Conservation (phyloP, 2,888 invertebrate species). For the Acanthosepion pharaonis region DNA sequence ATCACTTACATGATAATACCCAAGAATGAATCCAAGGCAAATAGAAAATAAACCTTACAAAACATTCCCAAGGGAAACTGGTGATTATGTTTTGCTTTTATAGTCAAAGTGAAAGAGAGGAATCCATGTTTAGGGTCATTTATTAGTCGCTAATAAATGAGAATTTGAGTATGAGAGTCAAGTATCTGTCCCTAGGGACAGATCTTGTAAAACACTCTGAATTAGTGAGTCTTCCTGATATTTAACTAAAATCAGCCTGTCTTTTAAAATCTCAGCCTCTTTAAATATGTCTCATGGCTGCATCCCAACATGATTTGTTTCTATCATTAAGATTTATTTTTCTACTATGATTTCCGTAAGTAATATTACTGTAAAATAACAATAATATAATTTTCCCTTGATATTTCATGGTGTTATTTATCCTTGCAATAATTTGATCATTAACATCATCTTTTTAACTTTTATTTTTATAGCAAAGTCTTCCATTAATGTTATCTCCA, state of each 20-base stretch:
- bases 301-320: neutral
- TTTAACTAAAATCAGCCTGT: neutral
- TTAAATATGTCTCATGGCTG: neutral
- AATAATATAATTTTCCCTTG: no score
- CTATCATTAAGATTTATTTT: neutral
- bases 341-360: no score
- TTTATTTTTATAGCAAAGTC: no score
- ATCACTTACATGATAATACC: neutral
- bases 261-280: neutral
- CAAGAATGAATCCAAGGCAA: neutral
- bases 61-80: neutral
- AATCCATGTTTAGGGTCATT: constrained; percentile 23
- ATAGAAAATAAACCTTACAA: neutral
- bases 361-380: no score
- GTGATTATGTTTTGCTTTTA: neutral
- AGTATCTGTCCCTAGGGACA: neutral
- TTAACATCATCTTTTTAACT: no score
- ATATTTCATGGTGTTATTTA: no score
- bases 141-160: neutral
- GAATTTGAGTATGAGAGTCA: constrained; percentile 11
- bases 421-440: no score
- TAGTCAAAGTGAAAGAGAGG: neutral
- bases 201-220: neutral
- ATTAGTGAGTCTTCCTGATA: neutral
- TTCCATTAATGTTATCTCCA: no score